Conservation (phyloP, 2,113 vertebrate species). For the Pterocles gutturalis region DNA sequence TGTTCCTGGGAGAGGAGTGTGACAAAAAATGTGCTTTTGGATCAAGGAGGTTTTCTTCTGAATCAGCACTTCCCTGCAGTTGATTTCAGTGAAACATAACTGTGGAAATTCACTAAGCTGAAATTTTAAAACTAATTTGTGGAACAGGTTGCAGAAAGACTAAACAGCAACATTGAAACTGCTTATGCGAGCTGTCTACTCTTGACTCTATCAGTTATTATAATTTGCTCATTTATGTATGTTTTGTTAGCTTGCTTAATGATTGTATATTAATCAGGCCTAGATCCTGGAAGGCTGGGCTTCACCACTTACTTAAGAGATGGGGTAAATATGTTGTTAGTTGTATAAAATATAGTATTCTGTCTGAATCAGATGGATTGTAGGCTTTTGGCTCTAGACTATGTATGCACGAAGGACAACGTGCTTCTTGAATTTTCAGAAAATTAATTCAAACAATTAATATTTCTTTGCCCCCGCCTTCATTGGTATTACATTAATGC, state of each 20-base stretch:
- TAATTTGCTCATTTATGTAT: background rate
- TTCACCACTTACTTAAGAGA: background rate
- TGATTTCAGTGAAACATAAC: background rate
- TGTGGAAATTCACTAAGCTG: background rate
- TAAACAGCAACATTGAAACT: background rate
- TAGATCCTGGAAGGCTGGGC: background rate
- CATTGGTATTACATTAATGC: background rate
- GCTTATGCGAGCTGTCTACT: background rate
- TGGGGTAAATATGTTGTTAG: fast-evolving
- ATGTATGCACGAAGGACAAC: fast-evolving
- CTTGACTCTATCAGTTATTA: background rate
- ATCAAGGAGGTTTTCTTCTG: background rate
- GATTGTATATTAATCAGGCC: background rate
- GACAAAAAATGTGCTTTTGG: background rate
- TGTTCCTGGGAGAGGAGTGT: background rate
- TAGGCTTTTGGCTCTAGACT: background rate
- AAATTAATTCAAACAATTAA: background rate
- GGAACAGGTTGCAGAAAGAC: background rate
- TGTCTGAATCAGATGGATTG: background rate
- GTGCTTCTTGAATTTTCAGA: background rate
- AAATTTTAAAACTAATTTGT: background rate
- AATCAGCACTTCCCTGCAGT: background rate
- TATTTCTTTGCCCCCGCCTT: background rate
- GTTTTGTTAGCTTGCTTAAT: background rate
- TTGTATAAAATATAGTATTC: background rate